Evolutionary conservation across 2,797 vertebrate species (phyloP).

Genomic region (Aplochiton taeniatus): DNA sequence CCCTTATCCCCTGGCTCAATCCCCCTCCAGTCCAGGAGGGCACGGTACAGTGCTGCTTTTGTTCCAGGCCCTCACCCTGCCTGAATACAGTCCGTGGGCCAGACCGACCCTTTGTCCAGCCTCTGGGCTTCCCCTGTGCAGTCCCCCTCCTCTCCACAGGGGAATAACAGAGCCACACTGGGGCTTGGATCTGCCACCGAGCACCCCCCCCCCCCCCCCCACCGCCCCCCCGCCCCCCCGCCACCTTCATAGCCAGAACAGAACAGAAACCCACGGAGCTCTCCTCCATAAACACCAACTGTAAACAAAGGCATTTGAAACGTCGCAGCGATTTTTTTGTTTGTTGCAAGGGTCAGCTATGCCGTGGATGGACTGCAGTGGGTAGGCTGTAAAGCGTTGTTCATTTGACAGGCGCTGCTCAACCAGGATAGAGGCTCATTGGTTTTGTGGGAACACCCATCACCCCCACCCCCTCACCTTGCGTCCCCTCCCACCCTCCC

Average conservation of each 20-base stretch:
- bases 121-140: conserved; percentile 50
- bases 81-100: conserved; percentile 76
- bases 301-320: too few relatives aligned
- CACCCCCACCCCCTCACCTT: neutral
- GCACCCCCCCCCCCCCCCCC: too few relatives aligned
- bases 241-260: too few relatives aligned
- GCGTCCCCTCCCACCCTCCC: neutral
- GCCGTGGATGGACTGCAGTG: neutral
- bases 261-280: too few relatives aligned
- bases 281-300: too few relatives aligned
- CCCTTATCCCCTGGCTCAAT: conserved; percentile 76
- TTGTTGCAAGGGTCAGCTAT: too few relatives aligned
- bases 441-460: too few relatives aligned
- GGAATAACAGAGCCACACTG: conserved; percentile 26
- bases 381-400: conserved; percentile 1
- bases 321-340: too few relatives aligned
- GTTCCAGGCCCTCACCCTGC: conserved; percentile 78
- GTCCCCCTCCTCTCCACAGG: conserved; percentile 48
- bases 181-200: conserved; percentile 10
- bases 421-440: neutral
- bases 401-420: conserved; percentile 6
- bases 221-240: too few relatives aligned
- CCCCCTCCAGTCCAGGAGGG: conserved; percentile 77
- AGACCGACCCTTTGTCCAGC: conserved; percentile 72
- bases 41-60: conserved; percentile 91